A percentile compares a stretch with the other conserved stretches of the same genome.
phyloP scores from a whole-genome alignment of 2,113 vertebrate genomes.

The Choloepus hoffmanni region DNA sequence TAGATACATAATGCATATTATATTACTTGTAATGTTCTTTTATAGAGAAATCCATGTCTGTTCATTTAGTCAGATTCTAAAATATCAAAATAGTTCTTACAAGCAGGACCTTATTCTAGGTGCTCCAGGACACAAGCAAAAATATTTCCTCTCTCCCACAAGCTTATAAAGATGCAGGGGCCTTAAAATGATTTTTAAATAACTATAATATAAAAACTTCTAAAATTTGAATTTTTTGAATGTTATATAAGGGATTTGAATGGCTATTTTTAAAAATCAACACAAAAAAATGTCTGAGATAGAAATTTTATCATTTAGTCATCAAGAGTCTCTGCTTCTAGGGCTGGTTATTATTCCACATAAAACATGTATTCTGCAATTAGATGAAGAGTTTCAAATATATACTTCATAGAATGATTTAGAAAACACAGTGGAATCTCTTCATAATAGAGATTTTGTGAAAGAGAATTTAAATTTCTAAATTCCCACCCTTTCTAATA shows the following conservation, averaged over 20 bases:
- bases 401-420: not conserved
- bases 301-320: too few species aligned
- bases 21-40: not conserved
- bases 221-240: not conserved
- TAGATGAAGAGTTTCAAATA: not conserved
- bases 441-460: not conserved
- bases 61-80: not conserved
- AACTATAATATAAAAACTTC: not conserved
- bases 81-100: not conserved
- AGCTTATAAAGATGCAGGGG: not conserved
- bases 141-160: not conserved
- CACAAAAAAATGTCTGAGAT: not conserved
- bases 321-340: not conserved
- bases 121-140: not conserved
- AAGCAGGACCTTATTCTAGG: not conserved
- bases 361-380: not conserved
- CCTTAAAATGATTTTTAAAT: not conserved
- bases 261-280: not conserved
- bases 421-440: not conserved
- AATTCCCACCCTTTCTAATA: not conserved
- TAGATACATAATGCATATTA: not conserved
- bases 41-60: not conserved
- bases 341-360: not conserved
- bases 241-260: not conserved
- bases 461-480: slow-evolving; percentile 27